Evolutionary conservation across 2,113 vertebrate genomes (phyloP).

Genomic region (Pedionomus torquatus): DNA sequence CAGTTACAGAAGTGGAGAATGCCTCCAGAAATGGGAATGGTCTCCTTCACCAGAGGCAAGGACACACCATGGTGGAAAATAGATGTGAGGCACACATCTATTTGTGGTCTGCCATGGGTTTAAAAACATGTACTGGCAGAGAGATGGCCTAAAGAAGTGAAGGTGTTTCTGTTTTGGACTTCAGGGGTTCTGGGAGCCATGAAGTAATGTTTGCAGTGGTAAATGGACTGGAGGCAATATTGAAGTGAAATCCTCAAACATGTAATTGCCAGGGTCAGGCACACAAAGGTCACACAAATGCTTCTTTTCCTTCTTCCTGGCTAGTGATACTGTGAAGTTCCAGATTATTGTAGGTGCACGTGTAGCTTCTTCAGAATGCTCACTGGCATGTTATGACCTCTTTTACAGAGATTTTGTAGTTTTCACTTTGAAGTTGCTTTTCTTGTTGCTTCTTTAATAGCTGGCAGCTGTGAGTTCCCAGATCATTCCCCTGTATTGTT

Average conservation of each 20-base stretch:
- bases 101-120: background rate
- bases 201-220: background rate
- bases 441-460: background rate
- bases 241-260: background rate
- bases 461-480: background rate
- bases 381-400: background rate
- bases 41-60: background rate
- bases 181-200: background rate
- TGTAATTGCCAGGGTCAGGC: background rate
- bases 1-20: background rate
- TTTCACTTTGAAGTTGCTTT: constrained; percentile 9
- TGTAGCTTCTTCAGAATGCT: background rate
- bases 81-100: background rate
- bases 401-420: background rate
- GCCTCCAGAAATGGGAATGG: background rate
- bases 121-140: background rate
- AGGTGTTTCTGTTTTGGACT: background rate
- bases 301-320: background rate
- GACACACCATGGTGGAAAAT: rapidly evolving
- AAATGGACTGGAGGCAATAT: background rate
- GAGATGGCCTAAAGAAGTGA: background rate
- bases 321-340: background rate
- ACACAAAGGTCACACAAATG: background rate
- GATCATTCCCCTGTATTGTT: background rate
- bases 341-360: background rate